Evolutionary conservation across 2,888 invertebrate species (phyloP), one percentile per base, ranked within the genome.

Genomic region (Andrena praecox): DNA sequence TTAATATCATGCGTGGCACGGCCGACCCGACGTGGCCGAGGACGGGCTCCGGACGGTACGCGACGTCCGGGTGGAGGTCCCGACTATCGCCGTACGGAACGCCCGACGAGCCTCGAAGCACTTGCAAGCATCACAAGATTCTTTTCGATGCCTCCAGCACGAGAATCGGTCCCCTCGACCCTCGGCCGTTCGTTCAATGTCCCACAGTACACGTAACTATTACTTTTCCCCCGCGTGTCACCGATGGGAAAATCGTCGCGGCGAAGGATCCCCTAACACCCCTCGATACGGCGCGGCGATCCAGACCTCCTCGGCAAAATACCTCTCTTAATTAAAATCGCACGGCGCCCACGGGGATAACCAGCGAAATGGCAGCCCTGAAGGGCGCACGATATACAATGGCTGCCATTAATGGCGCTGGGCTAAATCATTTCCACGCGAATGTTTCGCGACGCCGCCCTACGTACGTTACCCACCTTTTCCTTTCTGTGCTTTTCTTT

Each of bases 301-400:
- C 42, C 16, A 16, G 52, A 24, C 20, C 7, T 20, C 50, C 12
- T n/a, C 8, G 16, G 27, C 1, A 33, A 7, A 29, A 71, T 71
- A 50, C 8, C 35, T 56, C 56, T 20, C 20, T 60, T 66, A 84
- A 82, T 63, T 75, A 48, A 27, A 62, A 79, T 76, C 68, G 69
- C 78, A 83, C 74, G 64, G 10, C 24, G 29, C 24, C 56, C 56
- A 70, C 63, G 54, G 69, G 48, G 35, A 64, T 60, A 75, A 78
- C 62, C 52, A 59, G 52, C 75, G 72, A 73, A 80, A 80, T 78
- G 84, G 69, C 77, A 80, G 72, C 83, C 77, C 80, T 78, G 82
- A 86, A 89, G 87, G 88, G 86, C 89, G 82, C 70, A 68, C 72
- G 67, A 68, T 60, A 24, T 78, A 77, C 79, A 89, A 89, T 87